Conservation (phyloP, 1,140 invertebrate genomes). For the Eufriesea mexicana region DNA sequence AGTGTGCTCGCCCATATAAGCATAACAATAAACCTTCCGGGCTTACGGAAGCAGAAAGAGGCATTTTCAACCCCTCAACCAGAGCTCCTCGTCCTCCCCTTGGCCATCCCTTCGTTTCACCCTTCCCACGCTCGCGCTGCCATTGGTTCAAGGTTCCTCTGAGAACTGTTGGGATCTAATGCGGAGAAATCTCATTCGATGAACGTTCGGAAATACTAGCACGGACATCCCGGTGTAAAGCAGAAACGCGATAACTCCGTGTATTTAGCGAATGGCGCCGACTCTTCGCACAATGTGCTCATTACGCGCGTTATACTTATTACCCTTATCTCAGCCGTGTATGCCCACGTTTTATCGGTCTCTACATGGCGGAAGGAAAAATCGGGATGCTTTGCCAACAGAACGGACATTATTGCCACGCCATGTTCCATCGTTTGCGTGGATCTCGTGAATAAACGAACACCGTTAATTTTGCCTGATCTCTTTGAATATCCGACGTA, state of each 20-base stretch:
- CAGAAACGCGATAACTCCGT: background rate
- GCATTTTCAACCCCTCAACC: slow-evolving; percentile 57
- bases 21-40: slow-evolving; percentile 65
- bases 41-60: slow-evolving; percentile 56
- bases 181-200: slow-evolving; percentile 25
- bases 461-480: background rate
- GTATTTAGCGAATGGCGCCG: slow-evolving; percentile 29
- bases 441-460: background rate
- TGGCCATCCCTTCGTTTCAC: slow-evolving; percentile 7
- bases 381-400: no score
- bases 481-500: background rate
- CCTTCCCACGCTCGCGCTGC: background rate
- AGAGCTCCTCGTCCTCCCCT: background rate
- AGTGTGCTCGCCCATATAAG: slow-evolving; percentile 53
- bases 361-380: background rate
- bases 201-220: background rate
- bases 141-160: slow-evolving; percentile 5
- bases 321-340: background rate
- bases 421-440: background rate
- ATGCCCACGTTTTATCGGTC: background rate
- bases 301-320: slow-evolving; percentile 21
- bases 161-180: slow-evolving; percentile 17
- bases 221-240: background rate
- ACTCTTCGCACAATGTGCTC: background rate
- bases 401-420: background rate